phyloP scores from a whole-genome alignment of 2,888 invertebrate species.

The Pantelozetes paolii region DNA sequence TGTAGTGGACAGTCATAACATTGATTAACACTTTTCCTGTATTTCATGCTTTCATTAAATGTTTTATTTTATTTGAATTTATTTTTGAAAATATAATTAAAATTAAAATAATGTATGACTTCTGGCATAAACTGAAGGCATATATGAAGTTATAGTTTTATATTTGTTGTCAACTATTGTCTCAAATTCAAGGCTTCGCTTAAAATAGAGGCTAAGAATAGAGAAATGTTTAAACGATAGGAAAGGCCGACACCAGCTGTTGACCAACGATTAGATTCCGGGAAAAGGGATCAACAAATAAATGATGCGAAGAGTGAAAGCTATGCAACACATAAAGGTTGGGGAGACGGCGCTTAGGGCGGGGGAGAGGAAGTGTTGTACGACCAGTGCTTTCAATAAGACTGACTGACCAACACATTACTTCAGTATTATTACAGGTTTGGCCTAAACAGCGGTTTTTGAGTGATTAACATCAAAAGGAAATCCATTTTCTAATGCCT shows the following conservation, averaged over 20 bases:
- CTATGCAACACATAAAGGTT: slow-evolving; percentile 1
- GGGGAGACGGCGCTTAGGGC: background rate
- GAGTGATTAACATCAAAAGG: slow-evolving; percentile 14
- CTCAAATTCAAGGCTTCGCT: slow-evolving; percentile 6
- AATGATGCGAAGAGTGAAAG: background rate
- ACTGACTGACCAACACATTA: background rate
- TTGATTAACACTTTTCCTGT: no score
- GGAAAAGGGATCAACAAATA: slow-evolving; percentile 12
- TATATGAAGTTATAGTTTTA: background rate
- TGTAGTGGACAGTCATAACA: no score
- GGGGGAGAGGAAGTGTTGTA: slow-evolving; percentile 7
- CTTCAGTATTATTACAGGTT: background rate
- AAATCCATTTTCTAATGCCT: background rate
- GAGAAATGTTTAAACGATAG: background rate
- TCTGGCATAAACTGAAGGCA: background rate
- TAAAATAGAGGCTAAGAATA: background rate
- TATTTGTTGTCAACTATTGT: slow-evolving; percentile 2
- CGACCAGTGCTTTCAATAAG: background rate
- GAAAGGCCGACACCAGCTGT: slow-evolving; percentile 15
- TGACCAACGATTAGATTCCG: slow-evolving; percentile 13
- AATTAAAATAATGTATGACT: no score
- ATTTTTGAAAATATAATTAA: no score
- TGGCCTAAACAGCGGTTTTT: slow-evolving; percentile 1
- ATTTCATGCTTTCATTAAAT: no score
- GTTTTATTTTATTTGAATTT: no score